Evolutionary conservation across 2,888 invertebrate genomes (phyloP), one percentile per base, ranked within the genome.

Genomic region (Lomographa bimaculata): DNA sequence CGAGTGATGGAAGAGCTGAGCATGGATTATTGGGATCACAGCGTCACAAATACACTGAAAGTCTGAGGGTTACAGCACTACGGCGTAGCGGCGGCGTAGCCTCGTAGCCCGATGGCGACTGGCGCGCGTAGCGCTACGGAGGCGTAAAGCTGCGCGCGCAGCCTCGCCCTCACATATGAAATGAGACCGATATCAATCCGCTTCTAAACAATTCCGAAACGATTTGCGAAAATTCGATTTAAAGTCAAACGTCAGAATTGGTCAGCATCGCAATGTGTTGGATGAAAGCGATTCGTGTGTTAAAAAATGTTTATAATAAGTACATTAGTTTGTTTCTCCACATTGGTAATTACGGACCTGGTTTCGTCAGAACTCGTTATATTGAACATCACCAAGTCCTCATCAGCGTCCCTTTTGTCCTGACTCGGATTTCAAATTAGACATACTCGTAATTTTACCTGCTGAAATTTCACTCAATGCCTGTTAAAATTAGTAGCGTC

Each of bases 171-270:
- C 75, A 76, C 78, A 78, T 73, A 67, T 74, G 74, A 75, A 80
- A 68, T 73, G 74, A 75, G 79, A 74, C 82, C 83, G 65, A 86
- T 86, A 86, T 79, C 80, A 83, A 85, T 85, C 79, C 79, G 73
- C 71, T 69, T 66, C 65, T 66, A 67, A 65, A 67, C 69, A 73
- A 77, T 76, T 80, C 70, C 62, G 49, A 71, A 79, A 71, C 74
- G 63, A 75, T 74, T 77, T 71, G 65, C 59, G 57, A 69, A 71
- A 65, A 72, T 69, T 72, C 65, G 57, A 71, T 66, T 71, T 59
- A 53, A 67, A 69, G 50, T 54, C 56, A 35, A 45, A 46, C 26
- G 19, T 18, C 26, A 42, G 21, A 24, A 28, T 40, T 7, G n/a
- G 6, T 46, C 14, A 17, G 29, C 14, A 9, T 26, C 11, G 14